Evolutionary conservation across 2,888 invertebrate genomes (phyloP).

Genomic region (Siphlonurus alternatus): DNA sequence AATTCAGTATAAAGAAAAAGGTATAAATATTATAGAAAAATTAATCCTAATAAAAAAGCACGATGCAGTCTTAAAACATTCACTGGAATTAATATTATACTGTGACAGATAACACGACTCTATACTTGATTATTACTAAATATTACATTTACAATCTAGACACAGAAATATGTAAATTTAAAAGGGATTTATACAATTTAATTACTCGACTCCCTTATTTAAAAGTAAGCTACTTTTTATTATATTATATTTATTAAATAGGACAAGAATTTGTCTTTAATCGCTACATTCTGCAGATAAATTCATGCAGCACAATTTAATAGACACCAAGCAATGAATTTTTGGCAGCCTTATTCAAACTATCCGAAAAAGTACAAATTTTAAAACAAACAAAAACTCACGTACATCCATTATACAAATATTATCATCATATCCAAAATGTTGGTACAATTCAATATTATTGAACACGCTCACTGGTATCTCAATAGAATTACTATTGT

Average conservation of each 20-base stretch:
- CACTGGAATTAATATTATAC: background rate
- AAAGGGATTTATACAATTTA: too few relatives aligned
- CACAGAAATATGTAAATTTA: too few relatives aligned
- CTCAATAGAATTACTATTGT: background rate
- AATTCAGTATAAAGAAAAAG: background rate
- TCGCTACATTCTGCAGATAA: too few relatives aligned
- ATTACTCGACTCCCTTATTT: too few relatives aligned
- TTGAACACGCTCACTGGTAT: background rate
- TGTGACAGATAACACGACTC: too few relatives aligned
- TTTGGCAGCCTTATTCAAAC: background rate
- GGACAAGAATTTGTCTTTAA: too few relatives aligned
- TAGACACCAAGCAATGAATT: background rate
- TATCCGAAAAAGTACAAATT: background rate
- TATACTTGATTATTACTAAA: too few relatives aligned
- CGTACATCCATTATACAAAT: background rate
- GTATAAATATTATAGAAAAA: background rate
- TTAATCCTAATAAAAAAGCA: constrained; percentile 1
- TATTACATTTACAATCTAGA: too few relatives aligned
- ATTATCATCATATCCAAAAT: background rate
- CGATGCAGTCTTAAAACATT: constrained; percentile 1
- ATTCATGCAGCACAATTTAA: background rate
- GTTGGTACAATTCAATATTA: background rate
- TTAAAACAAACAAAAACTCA: background rate
- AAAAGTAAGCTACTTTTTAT: too few relatives aligned
- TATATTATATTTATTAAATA: too few relatives aligned